phyloP scores from a whole-genome alignment of 2,113 vertebrate species.

The Parus major region DNA sequence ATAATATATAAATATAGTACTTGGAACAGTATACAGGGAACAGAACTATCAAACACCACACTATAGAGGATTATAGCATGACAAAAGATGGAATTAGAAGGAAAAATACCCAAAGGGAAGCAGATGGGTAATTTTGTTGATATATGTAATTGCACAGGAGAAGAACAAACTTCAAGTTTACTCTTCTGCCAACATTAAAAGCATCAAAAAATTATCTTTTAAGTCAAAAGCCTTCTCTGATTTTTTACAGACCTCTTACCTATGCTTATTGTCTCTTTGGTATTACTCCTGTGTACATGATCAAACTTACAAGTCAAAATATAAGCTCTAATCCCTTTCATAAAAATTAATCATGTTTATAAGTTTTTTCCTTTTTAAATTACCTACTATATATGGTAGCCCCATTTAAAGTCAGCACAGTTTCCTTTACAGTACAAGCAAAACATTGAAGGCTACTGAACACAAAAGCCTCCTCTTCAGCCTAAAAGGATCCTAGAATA shows the following conservation, averaged over 20 bases:
- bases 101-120: background rate
- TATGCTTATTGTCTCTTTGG: background rate
- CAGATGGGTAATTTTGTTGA: background rate
- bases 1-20: background rate
- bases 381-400: background rate
- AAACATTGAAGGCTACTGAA: background rate
- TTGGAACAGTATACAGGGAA: background rate
- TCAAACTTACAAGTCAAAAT: background rate
- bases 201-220: background rate
- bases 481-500: background rate
- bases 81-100: background rate
- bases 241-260: background rate
- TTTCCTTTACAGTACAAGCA: background rate
- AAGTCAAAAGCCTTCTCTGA: background rate
- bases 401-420: background rate
- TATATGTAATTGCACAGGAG: background rate
- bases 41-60: background rate
- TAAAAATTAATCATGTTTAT: background rate
- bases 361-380: background rate
- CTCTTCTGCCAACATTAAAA: background rate
- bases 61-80: background rate
- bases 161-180: background rate
- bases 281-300: background rate
- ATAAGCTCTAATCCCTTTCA: background rate
- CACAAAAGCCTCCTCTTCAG: background rate